Conservation (phyloP, 1,140 invertebrate genomes). For the Drosophila truncata region DNA sequence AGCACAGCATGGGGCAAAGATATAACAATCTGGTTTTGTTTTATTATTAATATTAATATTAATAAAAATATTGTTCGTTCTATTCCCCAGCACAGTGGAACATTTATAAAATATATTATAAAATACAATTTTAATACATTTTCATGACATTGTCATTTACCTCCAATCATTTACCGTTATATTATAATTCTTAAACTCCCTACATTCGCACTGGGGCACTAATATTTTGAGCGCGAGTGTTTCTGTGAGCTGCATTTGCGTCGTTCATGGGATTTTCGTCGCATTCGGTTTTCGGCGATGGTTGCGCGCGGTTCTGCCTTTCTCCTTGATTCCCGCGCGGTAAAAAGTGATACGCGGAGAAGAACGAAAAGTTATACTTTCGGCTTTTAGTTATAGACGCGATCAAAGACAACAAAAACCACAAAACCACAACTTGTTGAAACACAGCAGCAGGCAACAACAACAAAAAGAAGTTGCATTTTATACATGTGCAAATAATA, state of each 20-base stretch:
- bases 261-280: conserved; percentile 21
- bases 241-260: conserved; percentile 41
- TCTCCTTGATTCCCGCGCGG: conserved; percentile 15
- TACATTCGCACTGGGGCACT: background rate
- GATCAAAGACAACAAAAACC: conserved; percentile 21
- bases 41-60: too few relatives aligned
- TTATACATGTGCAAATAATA: conserved; percentile 63
- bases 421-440: background rate
- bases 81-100: too few relatives aligned
- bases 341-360: conserved; percentile 4
- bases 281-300: conserved; percentile 70
- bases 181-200: background rate
- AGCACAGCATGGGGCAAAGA: background rate
- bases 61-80: too few relatives aligned
- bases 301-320: conserved; percentile 64
- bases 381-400: conserved; percentile 11
- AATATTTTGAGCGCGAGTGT: background rate
- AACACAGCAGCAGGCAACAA: conserved; percentile 3
- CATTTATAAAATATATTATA: too few relatives aligned
- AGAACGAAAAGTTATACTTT: conserved; percentile 5
- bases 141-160: too few relatives aligned
- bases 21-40: background rate
- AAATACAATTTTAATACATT: too few relatives aligned
- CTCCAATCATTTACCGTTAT: background rate
- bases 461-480: conserved; percentile 37